phyloP scores from a whole-genome alignment of 2,797 vertebrate species.

The Diplodus sargus region DNA sequence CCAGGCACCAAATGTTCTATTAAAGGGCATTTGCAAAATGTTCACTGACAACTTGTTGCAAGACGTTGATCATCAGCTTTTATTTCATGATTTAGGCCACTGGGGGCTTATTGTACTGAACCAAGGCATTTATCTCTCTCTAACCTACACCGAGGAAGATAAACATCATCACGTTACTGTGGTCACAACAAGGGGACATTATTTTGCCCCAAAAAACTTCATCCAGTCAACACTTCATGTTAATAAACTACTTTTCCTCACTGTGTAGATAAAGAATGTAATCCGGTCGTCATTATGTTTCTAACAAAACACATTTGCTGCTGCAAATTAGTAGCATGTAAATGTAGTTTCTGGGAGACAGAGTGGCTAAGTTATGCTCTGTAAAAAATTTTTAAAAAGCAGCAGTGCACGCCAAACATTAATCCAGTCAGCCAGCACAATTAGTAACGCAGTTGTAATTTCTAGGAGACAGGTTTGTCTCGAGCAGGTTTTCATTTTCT shows the following conservation, averaged over 20 bases:
- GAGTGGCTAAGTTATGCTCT: neutral
- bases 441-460: neutral
- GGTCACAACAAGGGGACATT: neutral
- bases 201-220: neutral
- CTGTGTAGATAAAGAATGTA: neutral
- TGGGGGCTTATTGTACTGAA: no score
- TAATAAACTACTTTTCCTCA: neutral
- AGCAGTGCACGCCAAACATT: neutral
- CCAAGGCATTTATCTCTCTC: neutral
- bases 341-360: neutral
- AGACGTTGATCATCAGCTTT: no score
- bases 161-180: neutral
- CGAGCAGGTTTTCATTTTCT: neutral
- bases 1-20: no score
- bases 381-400: no score
- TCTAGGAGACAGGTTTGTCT: neutral
- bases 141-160: no score
- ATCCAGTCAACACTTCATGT: neutral
- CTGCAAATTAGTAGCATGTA: neutral
- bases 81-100: no score
- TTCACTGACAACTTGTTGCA: neutral
- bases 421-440: neutral
- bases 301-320: neutral
- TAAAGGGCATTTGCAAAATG: neutral
- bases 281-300: neutral